These are phyloP conservation scores for Calonectris borealis DNA, from an alignment of 2,113 vertebrate species.

Conservation along the genomic window DNA sequence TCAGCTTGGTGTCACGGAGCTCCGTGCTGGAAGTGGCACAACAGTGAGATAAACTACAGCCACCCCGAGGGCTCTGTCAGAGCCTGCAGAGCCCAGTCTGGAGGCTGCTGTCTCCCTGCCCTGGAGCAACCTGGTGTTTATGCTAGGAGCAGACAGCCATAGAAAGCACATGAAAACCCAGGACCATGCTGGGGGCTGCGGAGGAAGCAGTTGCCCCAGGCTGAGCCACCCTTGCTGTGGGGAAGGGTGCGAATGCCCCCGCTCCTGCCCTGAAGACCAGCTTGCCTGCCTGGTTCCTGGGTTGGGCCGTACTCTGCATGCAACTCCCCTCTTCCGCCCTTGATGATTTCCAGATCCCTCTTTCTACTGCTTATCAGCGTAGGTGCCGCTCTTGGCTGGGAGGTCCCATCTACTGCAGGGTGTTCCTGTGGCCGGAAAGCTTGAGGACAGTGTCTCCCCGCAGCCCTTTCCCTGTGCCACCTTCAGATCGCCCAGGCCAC, in stretches of 20 bases:
- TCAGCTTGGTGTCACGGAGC: neutral
- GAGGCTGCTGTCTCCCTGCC: neutral
- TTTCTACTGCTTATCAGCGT: neutral
- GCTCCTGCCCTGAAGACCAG: neutral
- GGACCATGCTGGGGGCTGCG: neutral
- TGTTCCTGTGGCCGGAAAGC: neutral
- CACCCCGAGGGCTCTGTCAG: neutral
- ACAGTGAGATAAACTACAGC: neutral
- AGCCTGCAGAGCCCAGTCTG: neutral
- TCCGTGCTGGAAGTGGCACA: neutral
- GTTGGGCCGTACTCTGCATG: rapidly evolving
- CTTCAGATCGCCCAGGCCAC: neutral
- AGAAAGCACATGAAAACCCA: neutral
- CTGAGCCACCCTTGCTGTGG: neutral
- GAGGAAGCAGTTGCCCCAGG: neutral
- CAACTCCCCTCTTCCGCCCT: neutral
- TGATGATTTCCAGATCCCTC: neutral
- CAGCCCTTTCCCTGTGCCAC: neutral
- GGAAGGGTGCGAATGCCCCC: neutral
- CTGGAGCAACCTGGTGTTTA: neutral
- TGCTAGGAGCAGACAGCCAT: neutral
- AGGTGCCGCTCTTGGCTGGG: neutral
- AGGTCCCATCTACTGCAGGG: neutral
- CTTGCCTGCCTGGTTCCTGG: neutral
- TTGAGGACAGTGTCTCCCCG: neutral